Evolutionary conservation across 2,113 vertebrate species (phyloP), one percentile per base, ranked within the genome.

Genomic region (Pachycephala philippinensis): DNA sequence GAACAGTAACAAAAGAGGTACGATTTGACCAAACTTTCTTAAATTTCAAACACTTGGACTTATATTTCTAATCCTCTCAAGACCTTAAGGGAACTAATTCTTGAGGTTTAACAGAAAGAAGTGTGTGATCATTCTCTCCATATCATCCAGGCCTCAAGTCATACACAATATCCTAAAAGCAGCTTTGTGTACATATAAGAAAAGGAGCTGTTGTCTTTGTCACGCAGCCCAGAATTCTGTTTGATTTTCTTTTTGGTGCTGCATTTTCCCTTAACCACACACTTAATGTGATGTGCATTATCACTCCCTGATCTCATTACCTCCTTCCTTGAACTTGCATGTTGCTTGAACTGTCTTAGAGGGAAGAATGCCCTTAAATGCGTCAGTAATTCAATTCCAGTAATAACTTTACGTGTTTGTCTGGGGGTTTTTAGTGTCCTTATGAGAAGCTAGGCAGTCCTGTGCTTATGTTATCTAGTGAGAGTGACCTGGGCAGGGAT

Each of bases 201-300:
- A 92, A 92, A 81, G 39, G 37, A 87, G 28, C n/a, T 93, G 82
- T 77, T 93, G 66, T 33, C 42, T 95, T 94, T 94, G 84, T 90
- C 81, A 88, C 1, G 1, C 50, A 86, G 69, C 70, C 87, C 84
- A 93, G 82, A 90, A 74, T 53, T 82, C 37, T 76, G 14, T 79
- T 91, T 87, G 26, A 60, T 82, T 89, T 94, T 95, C 50, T 65
- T 88, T 95, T 70, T 70, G 49, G 57, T 68, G 24, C 50, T 83
- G 35, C 28, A 47, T 92, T 95, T 90, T 91, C 23, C 28, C 28
- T 82, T 83, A 94, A 70, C 69, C 89, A 69, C 88, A 88, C 7
- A 37, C 59, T 88, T 85, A 77, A 82, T 95, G n/a, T 80, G 90
- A 95, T 74, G 87, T 83, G 50, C 37, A 31, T 96, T 97, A 85